Evolutionary conservation across 2,888 invertebrate species (phyloP).

Genomic region (Caenorhabditis afra): DNA sequence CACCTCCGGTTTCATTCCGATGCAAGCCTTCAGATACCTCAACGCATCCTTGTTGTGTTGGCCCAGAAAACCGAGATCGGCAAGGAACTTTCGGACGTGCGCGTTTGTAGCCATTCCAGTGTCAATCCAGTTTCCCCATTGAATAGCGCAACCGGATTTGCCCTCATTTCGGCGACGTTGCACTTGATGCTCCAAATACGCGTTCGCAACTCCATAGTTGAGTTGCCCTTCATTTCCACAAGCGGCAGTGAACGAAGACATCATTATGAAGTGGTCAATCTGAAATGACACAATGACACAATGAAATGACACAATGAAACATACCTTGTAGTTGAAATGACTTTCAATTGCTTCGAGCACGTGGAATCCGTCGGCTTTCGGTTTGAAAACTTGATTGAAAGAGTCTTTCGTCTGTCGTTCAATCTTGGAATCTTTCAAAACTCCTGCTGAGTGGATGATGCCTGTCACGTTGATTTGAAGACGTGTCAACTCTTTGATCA

Average conservation of each 20-base stretch:
- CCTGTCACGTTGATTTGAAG: slow-evolving; percentile 60
- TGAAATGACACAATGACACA: no score
- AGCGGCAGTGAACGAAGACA: slow-evolving; percentile 75
- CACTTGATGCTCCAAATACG: slow-evolving; percentile 67
- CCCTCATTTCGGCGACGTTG: slow-evolving; percentile 43
- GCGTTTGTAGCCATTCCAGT: slow-evolving; percentile 75
- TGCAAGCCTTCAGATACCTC: slow-evolving; percentile 65
- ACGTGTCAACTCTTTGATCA: slow-evolving; percentile 46
- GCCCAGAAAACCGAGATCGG: slow-evolving; percentile 72
- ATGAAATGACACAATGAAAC: no score
- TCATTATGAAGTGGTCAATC: slow-evolving; percentile 70
- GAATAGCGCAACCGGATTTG: slow-evolving; percentile 67
- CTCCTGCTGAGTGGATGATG: slow-evolving; percentile 77
- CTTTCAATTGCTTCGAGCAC: slow-evolving; percentile 62
- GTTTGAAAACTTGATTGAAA: slow-evolving; percentile 69
- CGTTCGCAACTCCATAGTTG: slow-evolving; percentile 76
- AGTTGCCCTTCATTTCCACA: slow-evolving; percentile 77
- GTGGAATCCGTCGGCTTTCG: slow-evolving; percentile 70
- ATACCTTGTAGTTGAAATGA: slow-evolving; percentile 55
- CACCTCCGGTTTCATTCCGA: slow-evolving; percentile 63
- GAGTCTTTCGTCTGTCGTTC: slow-evolving; percentile 63
- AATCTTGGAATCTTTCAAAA: slow-evolving; percentile 69
- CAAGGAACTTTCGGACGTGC: slow-evolving; percentile 62
- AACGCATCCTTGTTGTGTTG: slow-evolving; percentile 72
- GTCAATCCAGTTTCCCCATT: slow-evolving; percentile 79